These are phyloP conservation scores for Caprella mutica DNA, from an alignment of 2,888 invertebrate species.

Conservation along the genomic window DNA sequence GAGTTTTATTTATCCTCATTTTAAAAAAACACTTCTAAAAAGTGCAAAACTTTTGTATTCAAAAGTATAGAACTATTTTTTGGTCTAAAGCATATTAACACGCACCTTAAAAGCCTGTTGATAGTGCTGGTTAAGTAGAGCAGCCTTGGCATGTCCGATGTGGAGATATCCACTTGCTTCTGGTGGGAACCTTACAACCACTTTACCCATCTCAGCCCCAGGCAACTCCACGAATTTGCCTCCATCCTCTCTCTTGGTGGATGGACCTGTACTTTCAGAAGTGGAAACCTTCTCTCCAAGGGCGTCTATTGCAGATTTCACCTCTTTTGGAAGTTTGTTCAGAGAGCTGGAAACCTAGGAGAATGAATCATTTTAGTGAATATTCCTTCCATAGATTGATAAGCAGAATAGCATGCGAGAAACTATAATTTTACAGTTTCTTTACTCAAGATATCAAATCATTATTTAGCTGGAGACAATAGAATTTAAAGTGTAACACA, in stretches of 20 bases:
- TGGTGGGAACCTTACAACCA: conserved; percentile 96
- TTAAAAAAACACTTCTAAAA: no score
- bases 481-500: conserved; percentile 19
- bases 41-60: no score
- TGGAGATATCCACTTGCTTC: conserved; percentile 97
- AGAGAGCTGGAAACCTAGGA: conserved; percentile 36
- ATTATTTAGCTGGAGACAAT: no score
- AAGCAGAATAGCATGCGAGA: no score
- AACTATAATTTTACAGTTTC: no score
- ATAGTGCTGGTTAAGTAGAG: conserved; percentile 94
- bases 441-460: no score
- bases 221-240: conserved; percentile 88
- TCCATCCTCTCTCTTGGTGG: conserved; percentile 14
- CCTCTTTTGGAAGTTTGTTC: conserved; percentile 28
- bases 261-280: neutral
- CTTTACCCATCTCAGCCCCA: conserved; percentile 93
- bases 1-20: no score
- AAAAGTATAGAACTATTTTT: neutral
- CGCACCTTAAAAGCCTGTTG: conserved; percentile 58
- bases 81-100: neutral
- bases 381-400: no score
- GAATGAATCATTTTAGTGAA: no score
- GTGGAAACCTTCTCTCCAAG: conserved; percentile 6
- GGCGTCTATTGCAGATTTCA: conserved; percentile 7
- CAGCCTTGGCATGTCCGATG: conserved; percentile 98